phyloP scores from a whole-genome alignment of 2,888 invertebrate species.

The Isotomurus palustris region DNA sequence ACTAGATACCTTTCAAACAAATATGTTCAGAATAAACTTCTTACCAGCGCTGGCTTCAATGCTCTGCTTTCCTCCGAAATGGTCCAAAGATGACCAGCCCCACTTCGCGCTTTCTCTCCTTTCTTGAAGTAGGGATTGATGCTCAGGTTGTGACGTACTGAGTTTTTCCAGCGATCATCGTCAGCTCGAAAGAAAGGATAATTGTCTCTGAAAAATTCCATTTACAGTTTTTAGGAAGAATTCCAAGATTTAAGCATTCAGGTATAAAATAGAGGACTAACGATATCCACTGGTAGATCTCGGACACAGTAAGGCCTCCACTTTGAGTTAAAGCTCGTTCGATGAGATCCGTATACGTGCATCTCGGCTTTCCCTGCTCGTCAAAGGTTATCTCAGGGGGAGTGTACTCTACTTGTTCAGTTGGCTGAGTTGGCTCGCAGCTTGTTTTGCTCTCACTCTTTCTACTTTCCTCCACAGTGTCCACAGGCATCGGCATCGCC shows the following conservation, averaged over 20 bases:
- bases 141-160: constrained; percentile 81
- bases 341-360: constrained; percentile 85
- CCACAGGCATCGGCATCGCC: constrained; percentile 5
- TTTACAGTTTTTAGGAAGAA: background rate
- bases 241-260: background rate
- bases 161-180: constrained; percentile 90
- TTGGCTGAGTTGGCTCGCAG: background rate
- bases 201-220: constrained; percentile 61
- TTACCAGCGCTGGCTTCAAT: constrained; percentile 28
- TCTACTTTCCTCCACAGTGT: constrained; percentile 1
- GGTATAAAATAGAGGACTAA: constrained; percentile 58
- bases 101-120: constrained; percentile 77
- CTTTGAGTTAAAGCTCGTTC: constrained; percentile 79
- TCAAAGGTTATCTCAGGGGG: constrained; percentile 21
- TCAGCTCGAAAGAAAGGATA: constrained; percentile 84
- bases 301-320: constrained; percentile 82
- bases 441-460: background rate
- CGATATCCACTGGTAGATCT: constrained; percentile 91
- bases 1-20: background rate
- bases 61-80: constrained; percentile 55
- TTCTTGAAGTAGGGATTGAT: constrained; percentile 89
- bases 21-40: background rate
- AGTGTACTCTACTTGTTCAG: background rate
- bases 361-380: constrained; percentile 71
- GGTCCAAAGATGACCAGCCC: constrained; percentile 86